Evolutionary conservation across 2,888 invertebrate species (phyloP).

Genomic region (Drosophila hawaiiensis): DNA sequence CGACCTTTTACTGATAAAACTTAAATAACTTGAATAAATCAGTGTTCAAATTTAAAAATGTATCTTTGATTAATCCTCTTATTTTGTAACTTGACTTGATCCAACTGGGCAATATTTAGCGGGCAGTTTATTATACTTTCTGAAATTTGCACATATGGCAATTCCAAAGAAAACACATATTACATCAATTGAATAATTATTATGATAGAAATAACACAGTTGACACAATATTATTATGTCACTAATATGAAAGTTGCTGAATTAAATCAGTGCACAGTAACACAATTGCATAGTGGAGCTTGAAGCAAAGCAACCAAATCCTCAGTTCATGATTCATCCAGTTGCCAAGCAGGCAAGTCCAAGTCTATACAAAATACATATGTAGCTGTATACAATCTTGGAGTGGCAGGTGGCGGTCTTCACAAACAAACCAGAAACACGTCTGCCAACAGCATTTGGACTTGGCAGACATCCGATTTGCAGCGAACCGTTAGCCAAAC

Average conservation of each 20-base stretch:
- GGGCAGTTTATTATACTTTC: background rate
- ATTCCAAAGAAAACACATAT: background rate
- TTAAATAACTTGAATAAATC: background rate
- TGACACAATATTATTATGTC: conserved; percentile 1
- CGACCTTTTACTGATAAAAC: background rate
- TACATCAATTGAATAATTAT: background rate
- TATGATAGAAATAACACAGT: background rate
- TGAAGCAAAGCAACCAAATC: conserved; percentile 42
- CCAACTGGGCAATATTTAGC: background rate
- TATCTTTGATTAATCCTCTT: background rate
- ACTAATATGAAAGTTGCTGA: conserved; percentile 13
- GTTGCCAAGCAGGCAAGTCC: conserved; percentile 33
- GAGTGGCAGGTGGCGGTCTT: conserved; percentile 53
- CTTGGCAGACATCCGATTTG: conserved; percentile 62
- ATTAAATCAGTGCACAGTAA: conserved; percentile 63
- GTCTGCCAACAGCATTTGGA: conserved; percentile 18
- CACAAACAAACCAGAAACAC: conserved; percentile 47
- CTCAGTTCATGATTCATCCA: conserved; percentile 57
- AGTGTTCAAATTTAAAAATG: background rate
- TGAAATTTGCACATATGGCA: background rate
- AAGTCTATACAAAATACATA: conserved; percentile 28
- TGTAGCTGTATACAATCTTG: conserved; percentile 15
- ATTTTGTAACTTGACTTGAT: background rate
- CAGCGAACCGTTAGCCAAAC: conserved; percentile 47
- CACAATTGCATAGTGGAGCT: conserved; percentile 72